Evolutionary conservation across 1,140 invertebrate genomes (phyloP), one percentile per base, ranked within the genome.

Genomic region (Drosophila lini): DNA sequence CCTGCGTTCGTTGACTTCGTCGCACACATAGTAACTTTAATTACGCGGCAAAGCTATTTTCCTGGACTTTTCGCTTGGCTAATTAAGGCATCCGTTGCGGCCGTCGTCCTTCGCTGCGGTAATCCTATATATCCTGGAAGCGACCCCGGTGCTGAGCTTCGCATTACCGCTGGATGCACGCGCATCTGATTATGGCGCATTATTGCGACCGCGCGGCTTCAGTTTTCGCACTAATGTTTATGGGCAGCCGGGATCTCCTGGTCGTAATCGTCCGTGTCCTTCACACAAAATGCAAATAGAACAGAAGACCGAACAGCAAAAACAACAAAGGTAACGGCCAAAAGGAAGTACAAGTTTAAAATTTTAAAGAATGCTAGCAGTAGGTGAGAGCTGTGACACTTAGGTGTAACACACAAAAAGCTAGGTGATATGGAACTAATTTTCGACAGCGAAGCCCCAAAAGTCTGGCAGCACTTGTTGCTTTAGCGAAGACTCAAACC

Each of bases 1-100:
- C 28, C 40, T 15, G 22, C 81, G 71, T 80, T 65, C 62, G 58
- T 80, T 84, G 81, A 73, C 81, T 84, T 78, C 31, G 25, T 22
- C 45, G 0, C 15, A 32, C 48, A 32, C 31, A 22, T 34, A 9
- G 45, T 61, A 45, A 13, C 52, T 55, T 55, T 78, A 84, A 78
- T 83, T 42, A 58, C 40, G 25, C 52, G 41, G 47, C 71, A 61
- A 70, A 36, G 50, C 15, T 58, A 45, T 34, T 57, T 57, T 11
- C n/a, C 34, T 34, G 22, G 34, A 28, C 48, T 47, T 48, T 38
- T 38, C 36, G 19, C 52, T 15, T 57, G 48, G 56, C 68, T 59
- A 70, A 73, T 64, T 53, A 34, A 53, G 36, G n/a, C 19, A 69
- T n/a, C 32, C 40, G 25, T 22, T 16, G 48, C 28, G 47, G 9